Percentiles rank a stretch among this genome's conserved stretches.
Evolutionary conservation across 2,113 vertebrate genomes (phyloP).

Genomic region (Steatornis caripensis): DNA sequence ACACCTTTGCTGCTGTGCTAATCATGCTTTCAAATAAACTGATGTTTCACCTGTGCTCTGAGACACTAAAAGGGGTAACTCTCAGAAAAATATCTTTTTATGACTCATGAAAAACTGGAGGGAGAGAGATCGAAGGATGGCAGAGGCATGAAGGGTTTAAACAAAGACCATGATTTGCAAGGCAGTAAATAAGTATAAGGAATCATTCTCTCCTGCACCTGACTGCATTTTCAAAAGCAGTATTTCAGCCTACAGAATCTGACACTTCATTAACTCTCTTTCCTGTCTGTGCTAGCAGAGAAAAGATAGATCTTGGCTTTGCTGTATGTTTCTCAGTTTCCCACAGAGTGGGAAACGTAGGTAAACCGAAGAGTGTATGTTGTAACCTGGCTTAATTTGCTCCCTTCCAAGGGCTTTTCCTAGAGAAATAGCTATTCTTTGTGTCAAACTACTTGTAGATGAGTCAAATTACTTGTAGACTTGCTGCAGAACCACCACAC

Average conservation of each 20-base stretch:
- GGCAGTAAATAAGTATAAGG: background rate
- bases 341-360: background rate
- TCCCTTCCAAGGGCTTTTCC: background rate
- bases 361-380: background rate
- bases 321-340: background rate
- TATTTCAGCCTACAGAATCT: background rate
- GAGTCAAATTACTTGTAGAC: background rate
- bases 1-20: background rate
- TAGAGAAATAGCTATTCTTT: background rate
- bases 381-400: background rate
- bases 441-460: background rate
- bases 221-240: background rate
- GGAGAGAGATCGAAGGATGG: background rate
- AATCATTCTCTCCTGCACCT: background rate
- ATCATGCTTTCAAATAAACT: background rate
- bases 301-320: background rate
- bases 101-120: background rate
- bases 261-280: background rate
- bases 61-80: background rate
- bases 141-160: background rate
- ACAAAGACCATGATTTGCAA: background rate
- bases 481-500: background rate
- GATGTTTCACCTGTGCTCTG: background rate
- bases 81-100: background rate
- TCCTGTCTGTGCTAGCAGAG: background rate